Percentiles rank a stretch among this genome's conserved stretches.
phyloP scores from a whole-genome alignment of 2,888 invertebrate species.

The Tromatobia lineatoria region DNA sequence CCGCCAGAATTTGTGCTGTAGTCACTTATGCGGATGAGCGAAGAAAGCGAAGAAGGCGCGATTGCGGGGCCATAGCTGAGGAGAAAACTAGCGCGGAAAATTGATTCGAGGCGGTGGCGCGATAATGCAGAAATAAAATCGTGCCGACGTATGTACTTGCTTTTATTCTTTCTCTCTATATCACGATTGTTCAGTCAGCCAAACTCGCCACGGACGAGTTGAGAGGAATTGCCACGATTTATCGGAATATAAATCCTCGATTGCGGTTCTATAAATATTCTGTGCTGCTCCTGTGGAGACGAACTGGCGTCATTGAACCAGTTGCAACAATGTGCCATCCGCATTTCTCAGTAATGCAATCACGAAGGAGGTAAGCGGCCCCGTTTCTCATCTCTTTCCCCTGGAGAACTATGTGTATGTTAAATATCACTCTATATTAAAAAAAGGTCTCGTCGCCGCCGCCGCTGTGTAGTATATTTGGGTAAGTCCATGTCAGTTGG shows the following conservation, averaged over 20 bases:
- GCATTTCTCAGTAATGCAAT: not conserved
- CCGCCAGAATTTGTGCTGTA: slow-evolving; percentile 55
- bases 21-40: slow-evolving; percentile 66
- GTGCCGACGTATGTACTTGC: slow-evolving; percentile 62
- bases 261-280: not conserved
- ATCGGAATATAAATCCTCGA: not conserved
- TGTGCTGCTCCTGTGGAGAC: not conserved
- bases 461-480: no score
- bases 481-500: no score
- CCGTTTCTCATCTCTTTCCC: no score
- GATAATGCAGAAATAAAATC: slow-evolving; percentile 71
- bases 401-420: no score
- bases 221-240: slow-evolving; percentile 26
- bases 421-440: no score
- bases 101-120: slow-evolving; percentile 70
- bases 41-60: slow-evolving; percentile 40
- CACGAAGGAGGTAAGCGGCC: not conserved
- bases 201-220: slow-evolving; percentile 3
- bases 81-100: slow-evolving; percentile 60
- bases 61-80: not conserved
- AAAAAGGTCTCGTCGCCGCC: no score
- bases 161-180: slow-evolving; percentile 37
- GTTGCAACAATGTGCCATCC: not conserved
- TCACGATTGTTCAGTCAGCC: slow-evolving; percentile 51
- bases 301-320: not conserved